Conservation (phyloP, 53 echinoderm and acorn worm genomes). For the Luidia sarsii region DNA sequence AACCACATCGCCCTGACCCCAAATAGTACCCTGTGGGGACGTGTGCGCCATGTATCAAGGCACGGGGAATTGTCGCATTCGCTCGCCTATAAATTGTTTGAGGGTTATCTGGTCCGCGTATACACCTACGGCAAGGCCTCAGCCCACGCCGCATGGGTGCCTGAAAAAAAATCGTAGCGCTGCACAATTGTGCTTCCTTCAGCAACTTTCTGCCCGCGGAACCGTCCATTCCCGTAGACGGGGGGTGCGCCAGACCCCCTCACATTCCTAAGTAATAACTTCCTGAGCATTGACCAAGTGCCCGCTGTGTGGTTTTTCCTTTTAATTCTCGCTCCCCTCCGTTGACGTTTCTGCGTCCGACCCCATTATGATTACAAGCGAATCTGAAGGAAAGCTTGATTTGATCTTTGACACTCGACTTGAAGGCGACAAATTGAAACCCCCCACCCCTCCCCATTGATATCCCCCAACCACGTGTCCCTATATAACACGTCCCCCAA, state of each 20-base stretch:
- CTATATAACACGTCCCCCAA: too few relatives aligned
- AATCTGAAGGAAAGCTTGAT: constrained; percentile 17
- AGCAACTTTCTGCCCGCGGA: constrained; percentile 39
- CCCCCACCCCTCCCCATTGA: constrained; percentile 22
- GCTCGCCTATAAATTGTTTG: constrained; percentile 29
- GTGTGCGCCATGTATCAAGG: constrained; percentile 11
- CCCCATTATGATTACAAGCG: constrained; percentile 4
- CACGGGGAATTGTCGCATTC: constrained; percentile 24
- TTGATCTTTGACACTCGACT: constrained; percentile 41
- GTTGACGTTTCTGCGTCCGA: constrained; percentile 2
- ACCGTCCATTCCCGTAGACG: constrained; percentile 30
- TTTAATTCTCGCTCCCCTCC: neutral
- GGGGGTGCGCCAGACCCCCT: constrained; percentile 10
- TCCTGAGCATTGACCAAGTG: neutral
- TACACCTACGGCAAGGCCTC: neutral
- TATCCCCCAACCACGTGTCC: constrained; percentile 32
- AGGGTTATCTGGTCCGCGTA: neutral
- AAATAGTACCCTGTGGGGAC: neutral
- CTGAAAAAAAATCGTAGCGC: neutral
- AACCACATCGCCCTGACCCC: constrained; percentile 8
- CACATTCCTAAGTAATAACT: constrained; percentile 15
- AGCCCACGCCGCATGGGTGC: constrained; percentile 29
- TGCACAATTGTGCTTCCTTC: constrained; percentile 53
- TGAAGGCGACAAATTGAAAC: constrained; percentile 38
- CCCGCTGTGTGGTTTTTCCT: neutral